Conservation (phyloP, 2,113 vertebrate genomes). For the Apodemus sylvaticus region DNA sequence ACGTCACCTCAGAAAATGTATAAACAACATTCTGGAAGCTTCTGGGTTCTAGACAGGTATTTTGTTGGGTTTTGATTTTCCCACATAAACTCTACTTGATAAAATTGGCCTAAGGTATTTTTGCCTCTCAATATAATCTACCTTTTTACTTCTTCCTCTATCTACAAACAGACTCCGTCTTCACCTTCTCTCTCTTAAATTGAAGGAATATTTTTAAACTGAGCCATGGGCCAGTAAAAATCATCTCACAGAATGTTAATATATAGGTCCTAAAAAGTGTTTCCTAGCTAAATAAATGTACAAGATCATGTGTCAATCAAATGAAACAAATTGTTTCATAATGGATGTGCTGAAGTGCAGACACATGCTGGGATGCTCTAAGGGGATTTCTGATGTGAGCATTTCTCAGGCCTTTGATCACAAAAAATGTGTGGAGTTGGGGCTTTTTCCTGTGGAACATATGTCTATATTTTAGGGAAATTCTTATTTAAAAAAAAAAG, state of each 20-base stretch:
- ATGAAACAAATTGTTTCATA: neutral
- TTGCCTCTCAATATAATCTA: neutral
- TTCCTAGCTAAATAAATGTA: slow-evolving; percentile 27
- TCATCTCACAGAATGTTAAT: slow-evolving; percentile 2
- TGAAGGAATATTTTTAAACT: slow-evolving; percentile 17
- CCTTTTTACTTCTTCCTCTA: neutral
- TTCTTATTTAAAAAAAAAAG: neutral
- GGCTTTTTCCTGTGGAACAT: neutral
- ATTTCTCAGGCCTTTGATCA: slow-evolving; percentile 37
- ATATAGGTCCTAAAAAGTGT: neutral
- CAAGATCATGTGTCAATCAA: slow-evolving; percentile 23
- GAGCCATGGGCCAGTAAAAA: neutral
- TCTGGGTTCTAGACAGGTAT: neutral
- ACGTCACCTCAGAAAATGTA: neutral
- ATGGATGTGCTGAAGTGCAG: slow-evolving; percentile 23
- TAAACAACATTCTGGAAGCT: neutral
- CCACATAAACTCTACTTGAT: neutral
- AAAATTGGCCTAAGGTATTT: neutral
- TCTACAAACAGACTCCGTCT: neutral
- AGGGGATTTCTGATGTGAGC: neutral
- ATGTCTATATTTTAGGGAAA: neutral
- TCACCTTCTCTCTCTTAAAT: neutral
- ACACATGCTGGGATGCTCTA: neutral
- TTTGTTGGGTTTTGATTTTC: neutral
- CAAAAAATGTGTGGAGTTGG: neutral